Conservation (phyloP, 2,797 vertebrate genomes). For the Lophura swinhoii region DNA sequence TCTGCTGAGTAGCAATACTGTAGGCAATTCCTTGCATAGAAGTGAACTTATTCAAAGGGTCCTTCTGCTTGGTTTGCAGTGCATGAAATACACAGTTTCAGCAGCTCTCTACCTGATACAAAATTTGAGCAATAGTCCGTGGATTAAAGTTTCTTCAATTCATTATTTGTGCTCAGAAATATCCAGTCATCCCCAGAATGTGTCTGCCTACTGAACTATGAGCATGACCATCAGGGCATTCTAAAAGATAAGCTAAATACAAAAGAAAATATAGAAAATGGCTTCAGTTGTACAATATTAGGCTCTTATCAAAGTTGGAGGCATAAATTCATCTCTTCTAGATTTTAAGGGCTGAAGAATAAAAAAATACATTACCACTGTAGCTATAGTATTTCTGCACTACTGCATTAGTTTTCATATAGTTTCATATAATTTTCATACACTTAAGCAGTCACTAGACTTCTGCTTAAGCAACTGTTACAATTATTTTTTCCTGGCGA, state of each 20-base stretch:
- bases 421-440: not conserved
- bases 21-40: not conserved
- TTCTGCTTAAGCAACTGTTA: not conserved
- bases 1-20: not conserved
- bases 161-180: slow-evolving; percentile 23
- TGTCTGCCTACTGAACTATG: not conserved
- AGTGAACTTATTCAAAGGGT: not conserved
- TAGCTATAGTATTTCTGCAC: not conserved
- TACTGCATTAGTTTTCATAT: not conserved
- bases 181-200: slow-evolving; percentile 19
- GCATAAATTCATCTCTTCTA: not conserved
- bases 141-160: slow-evolving; percentile 20
- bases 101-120: not conserved
- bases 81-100: slow-evolving; percentile 32
- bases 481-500: not conserved
- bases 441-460: not conserved
- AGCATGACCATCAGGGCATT: not conserved
- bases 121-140: not conserved
- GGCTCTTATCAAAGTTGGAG: not conserved
- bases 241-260: slow-evolving; percentile 26
- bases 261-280: not conserved
- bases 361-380: not conserved
- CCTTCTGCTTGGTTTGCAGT: not conserved
- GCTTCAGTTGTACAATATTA: not conserved
- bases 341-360: not conserved